These are phyloP conservation scores for Chrysolina oricalcia DNA, from an alignment of 2,888 invertebrate species.

Conservation along the genomic window DNA sequence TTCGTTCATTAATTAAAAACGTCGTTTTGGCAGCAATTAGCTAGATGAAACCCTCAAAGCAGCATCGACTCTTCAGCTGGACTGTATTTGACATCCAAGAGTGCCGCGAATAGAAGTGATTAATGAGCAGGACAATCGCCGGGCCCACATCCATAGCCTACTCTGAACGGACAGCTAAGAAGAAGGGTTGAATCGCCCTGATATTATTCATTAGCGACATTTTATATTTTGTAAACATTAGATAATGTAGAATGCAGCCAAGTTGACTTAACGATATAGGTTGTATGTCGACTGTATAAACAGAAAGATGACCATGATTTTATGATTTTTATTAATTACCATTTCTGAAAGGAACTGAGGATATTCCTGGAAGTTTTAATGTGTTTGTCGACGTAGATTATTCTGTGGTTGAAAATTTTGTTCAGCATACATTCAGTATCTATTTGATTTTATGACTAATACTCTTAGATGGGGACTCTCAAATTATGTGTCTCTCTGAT, in stretches of 20 bases:
- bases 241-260: constrained; percentile 48
- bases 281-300: constrained; percentile 48
- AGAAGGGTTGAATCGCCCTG: constrained; percentile 64
- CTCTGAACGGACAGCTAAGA: constrained; percentile 60
- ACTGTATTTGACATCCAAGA: constrained; percentile 72
- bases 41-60: constrained; percentile 71
- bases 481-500: too few relatives aligned
- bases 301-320: constrained; percentile 43
- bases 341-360: constrained; percentile 39
- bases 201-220: constrained; percentile 66
- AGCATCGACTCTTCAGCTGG: constrained; percentile 69
- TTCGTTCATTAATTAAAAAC: constrained; percentile 71
- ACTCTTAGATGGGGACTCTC: too few relatives aligned
- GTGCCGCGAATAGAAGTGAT: constrained; percentile 70
- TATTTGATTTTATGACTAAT: too few relatives aligned
- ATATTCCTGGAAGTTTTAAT: constrained; percentile 30
- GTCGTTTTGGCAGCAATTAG: constrained; percentile 72
- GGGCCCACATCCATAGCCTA: constrained; percentile 53
- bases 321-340: constrained; percentile 61
- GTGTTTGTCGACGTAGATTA: constrained; percentile 21
- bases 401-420: not conserved
- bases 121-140: constrained; percentile 72
- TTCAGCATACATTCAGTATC: too few relatives aligned
- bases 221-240: constrained; percentile 68
- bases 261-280: constrained; percentile 49